Evolutionary conservation across 1,140 invertebrate genomes (phyloP).

Genomic region (Achatina immaculata): DNA sequence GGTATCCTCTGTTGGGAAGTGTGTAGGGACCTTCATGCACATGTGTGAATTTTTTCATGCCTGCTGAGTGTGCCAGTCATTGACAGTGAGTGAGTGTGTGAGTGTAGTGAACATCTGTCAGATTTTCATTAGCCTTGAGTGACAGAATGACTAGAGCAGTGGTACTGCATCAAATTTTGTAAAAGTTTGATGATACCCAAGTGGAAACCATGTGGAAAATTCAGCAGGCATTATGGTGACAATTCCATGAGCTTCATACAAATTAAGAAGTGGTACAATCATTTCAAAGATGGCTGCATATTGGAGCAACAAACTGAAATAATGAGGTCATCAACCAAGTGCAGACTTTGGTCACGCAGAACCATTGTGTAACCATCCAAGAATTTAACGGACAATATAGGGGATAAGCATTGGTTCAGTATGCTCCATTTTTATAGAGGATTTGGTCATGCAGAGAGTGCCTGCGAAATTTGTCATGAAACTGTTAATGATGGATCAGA

Average conservation of each 20-base stretch:
- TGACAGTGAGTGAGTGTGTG: background rate
- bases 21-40: background rate
- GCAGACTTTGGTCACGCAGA: too few relatives aligned
- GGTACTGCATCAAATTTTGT: background rate
- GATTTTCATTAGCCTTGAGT: background rate
- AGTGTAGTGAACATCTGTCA: background rate
- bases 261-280: slow-evolving; percentile 2
- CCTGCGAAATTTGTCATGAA: too few relatives aligned
- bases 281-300: background rate
- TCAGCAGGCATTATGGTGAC: background rate
- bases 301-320: too few relatives aligned
- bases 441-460: too few relatives aligned
- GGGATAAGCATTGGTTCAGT: too few relatives aligned
- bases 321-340: too few relatives aligned
- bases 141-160: background rate
- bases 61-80: background rate
- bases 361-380: too few relatives aligned
- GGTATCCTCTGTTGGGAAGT: background rate
- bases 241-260: background rate
- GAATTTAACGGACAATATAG: too few relatives aligned
- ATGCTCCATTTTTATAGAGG: too few relatives aligned
- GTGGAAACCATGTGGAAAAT: background rate
- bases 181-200: background rate
- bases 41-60: background rate
- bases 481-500: too few relatives aligned